phyloP scores from a whole-genome alignment of 2,797 vertebrate species.

The Karalla daura region DNA sequence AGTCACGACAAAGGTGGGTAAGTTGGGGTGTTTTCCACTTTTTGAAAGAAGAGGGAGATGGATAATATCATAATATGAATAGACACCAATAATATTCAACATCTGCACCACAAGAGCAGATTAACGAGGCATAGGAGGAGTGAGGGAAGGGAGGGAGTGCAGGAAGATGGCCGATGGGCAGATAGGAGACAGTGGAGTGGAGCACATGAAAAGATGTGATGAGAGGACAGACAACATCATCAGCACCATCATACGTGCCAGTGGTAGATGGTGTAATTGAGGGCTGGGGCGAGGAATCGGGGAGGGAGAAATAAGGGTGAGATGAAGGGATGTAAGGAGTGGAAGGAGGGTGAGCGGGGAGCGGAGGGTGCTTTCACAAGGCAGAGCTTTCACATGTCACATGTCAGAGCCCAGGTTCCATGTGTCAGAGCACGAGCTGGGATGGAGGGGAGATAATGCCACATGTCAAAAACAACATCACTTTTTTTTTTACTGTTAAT shows the following conservation, averaged over 20 bases:
- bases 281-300: conserved; percentile 17
- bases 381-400: conserved; percentile 33
- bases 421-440: conserved; percentile 18
- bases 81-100: conserved; percentile 26
- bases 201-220: conserved; percentile 27
- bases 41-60: neutral
- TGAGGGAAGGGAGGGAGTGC: neutral
- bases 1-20: neutral
- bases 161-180: neutral
- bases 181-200: conserved; percentile 10
- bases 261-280: conserved; percentile 37
- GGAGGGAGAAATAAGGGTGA: neutral
- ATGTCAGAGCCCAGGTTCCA: conserved; percentile 19
- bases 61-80: conserved; percentile 21
- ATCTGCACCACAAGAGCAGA: conserved; percentile 6
- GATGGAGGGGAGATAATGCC: conserved; percentile 49
- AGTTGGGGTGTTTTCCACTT: conserved; percentile 10
- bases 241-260: conserved; percentile 30
- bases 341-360: neutral
- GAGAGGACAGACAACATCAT: conserved; percentile 31
- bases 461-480: conserved; percentile 39
- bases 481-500: conserved; percentile 47
- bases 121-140: conserved; percentile 15
- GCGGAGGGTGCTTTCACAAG: conserved; percentile 24
- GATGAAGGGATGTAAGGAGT: neutral